Evolutionary conservation across 1,140 invertebrate species (phyloP).

Genomic region (Drosophila ironensis): DNA sequence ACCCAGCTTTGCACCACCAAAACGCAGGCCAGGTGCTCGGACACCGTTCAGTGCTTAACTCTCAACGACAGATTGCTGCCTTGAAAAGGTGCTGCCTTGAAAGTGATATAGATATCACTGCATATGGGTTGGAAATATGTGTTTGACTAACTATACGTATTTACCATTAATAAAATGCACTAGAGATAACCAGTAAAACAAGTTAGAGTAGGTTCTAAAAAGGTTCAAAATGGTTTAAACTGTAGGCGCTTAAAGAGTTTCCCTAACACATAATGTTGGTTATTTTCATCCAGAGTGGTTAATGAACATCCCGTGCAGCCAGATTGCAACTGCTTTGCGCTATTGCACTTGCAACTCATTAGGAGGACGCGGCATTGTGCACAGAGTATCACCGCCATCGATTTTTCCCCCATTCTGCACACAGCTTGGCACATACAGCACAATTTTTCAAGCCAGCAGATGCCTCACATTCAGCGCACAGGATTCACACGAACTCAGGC

Average conservation of each 20-base stretch:
- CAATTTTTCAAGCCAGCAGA: conserved; percentile 6
- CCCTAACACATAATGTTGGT: too few species aligned
- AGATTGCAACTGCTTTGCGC: too few species aligned
- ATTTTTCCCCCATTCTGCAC: conserved; percentile 2
- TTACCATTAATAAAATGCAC: too few species aligned
- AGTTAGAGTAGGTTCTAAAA: too few species aligned
- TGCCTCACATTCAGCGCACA: conserved; percentile 22
- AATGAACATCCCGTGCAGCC: not conserved
- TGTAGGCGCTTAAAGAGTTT: too few species aligned
- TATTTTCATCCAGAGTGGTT: not conserved
- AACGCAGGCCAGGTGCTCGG: conserved; percentile 34
- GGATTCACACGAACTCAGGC: not conserved
- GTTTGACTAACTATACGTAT: too few species aligned
- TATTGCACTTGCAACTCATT: conserved; percentile 17
- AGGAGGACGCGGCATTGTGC: conserved; percentile 22
- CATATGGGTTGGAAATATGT: too few species aligned
- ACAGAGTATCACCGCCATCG: conserved; percentile 13
- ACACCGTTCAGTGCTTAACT: conserved; percentile 3
- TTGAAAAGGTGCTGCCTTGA: too few species aligned
- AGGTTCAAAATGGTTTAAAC: too few species aligned
- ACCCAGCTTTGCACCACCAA: conserved; percentile 1
- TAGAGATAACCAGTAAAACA: too few species aligned
- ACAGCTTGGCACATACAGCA: not conserved
- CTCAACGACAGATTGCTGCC: conserved; percentile 1
- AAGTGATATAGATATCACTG: too few species aligned